phyloP scores from a whole-genome alignment of 2,888 invertebrate species.

The Nudaria mundana region DNA sequence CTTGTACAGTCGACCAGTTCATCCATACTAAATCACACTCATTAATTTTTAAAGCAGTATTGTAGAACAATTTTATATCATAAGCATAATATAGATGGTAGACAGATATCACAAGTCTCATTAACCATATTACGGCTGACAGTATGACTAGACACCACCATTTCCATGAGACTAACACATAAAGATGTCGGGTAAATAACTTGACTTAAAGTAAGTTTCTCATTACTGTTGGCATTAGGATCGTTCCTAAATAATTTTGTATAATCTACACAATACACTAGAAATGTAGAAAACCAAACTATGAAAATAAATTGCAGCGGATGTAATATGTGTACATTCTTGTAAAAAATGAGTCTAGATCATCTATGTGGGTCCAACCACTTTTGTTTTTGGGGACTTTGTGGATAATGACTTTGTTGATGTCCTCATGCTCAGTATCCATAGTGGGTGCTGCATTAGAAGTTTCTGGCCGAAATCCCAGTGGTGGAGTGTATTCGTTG shows the following conservation, averaged over 20 bases:
- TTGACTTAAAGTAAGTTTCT: slow-evolving; percentile 67
- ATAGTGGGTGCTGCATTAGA: slow-evolving; percentile 55
- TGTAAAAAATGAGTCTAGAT: slow-evolving; percentile 97
- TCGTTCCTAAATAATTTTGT: slow-evolving; percentile 88
- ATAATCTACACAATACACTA: slow-evolving; percentile 94
- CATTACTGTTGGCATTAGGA: slow-evolving; percentile 54
- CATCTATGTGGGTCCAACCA: slow-evolving; percentile 98
- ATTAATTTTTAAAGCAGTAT: slow-evolving; percentile 91
- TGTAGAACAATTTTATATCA: slow-evolving; percentile 96
- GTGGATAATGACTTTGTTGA: slow-evolving; percentile 90
- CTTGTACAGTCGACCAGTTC: slow-evolving; percentile 97
- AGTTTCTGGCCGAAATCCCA: slow-evolving; percentile 48
- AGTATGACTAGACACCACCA: slow-evolving; percentile 87
- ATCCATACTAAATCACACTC: slow-evolving; percentile 92
- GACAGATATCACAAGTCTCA: slow-evolving; percentile 88
- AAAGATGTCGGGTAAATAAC: slow-evolving; percentile 62
- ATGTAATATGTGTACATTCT: slow-evolving; percentile 98
- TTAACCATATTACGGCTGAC: slow-evolving; percentile 88
- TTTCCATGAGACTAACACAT: slow-evolving; percentile 71
- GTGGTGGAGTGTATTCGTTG: slow-evolving; percentile 66
- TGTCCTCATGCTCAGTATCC: slow-evolving; percentile 70
- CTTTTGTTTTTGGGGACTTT: slow-evolving; percentile 92
- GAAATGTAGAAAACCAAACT: slow-evolving; percentile 90
- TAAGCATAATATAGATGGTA: slow-evolving; percentile 92
- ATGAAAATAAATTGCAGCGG: slow-evolving; percentile 93